These are phyloP conservation scores for Pycnonotus jocosus DNA, from an alignment of 2,113 vertebrate species.

Conservation along the genomic window DNA sequence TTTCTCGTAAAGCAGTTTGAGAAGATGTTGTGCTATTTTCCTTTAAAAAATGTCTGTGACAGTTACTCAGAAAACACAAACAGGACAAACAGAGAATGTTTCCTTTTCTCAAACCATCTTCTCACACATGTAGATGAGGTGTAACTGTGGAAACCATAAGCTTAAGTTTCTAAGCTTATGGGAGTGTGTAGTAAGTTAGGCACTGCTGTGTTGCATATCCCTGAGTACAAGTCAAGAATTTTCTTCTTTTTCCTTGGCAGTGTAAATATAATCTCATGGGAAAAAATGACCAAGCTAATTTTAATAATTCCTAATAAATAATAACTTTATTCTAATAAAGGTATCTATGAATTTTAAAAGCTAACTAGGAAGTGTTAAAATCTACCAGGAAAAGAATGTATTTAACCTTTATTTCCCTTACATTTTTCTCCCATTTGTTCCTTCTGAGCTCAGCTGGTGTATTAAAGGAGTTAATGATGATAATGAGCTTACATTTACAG, in stretches of 20 bases:
- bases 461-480: constrained; percentile 62
- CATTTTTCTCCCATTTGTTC: neutral
- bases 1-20: neutral
- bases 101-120: neutral
- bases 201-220: neutral
- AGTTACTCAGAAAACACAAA: neutral
- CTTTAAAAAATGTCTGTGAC: accelerated
- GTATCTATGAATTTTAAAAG: neutral
- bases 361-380: neutral
- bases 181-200: neutral
- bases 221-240: neutral
- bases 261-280: neutral
- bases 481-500: constrained; percentile 63
- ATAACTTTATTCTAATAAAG: neutral
- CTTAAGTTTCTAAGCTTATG: neutral
- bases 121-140: neutral
- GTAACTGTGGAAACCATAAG: neutral
- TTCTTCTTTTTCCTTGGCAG: neutral
- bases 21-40: neutral
- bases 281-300: neutral
- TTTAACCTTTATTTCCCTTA: neutral
- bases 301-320: neutral
- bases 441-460: constrained; percentile 63
- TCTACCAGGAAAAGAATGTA: neutral
- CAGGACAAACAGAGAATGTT: neutral